A percentile compares a stretch with the other conserved stretches of the same genome.
These are phyloP conservation scores for Xylota sylvarum DNA, from an alignment of 2,888 invertebrate species.

Conservation along the genomic window DNA sequence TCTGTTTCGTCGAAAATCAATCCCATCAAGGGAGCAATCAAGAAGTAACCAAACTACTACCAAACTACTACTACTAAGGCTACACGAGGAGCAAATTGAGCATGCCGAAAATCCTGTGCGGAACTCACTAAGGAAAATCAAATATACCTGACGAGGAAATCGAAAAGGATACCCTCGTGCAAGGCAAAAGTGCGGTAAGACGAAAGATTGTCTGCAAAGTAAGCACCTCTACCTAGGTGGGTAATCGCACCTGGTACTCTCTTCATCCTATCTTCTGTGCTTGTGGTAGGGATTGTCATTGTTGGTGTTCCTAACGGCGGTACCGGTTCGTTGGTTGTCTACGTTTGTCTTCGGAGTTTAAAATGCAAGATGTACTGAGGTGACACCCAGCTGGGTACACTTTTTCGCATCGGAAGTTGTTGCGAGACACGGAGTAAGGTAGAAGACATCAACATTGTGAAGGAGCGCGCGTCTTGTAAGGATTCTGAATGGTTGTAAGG, in stretches of 20 bases:
- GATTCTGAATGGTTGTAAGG: slow-evolving; percentile 3
- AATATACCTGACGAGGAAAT: slow-evolving; percentile 66
- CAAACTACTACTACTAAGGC: slow-evolving; percentile 30
- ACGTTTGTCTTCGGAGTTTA: slow-evolving; percentile 73
- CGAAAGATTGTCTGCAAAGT: slow-evolving; percentile 39
- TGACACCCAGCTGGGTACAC: slow-evolving; percentile 72
- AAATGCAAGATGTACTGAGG: slow-evolving; percentile 60
- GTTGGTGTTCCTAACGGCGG: slow-evolving; percentile 1
- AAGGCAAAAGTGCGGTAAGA: slow-evolving; percentile 12
- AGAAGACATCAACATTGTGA: slow-evolving; percentile 36
- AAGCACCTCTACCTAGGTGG: slow-evolving; percentile 26
- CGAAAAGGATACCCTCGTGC: slow-evolving; percentile 52
- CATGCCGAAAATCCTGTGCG: slow-evolving; percentile 70
- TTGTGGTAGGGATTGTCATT: slow-evolving; percentile 46
- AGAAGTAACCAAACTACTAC: slow-evolving; percentile 65
- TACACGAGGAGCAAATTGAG: slow-evolving; percentile 68
- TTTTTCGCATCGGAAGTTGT: slow-evolving; percentile 56
- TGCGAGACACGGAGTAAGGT: slow-evolving; percentile 38
- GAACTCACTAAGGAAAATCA: slow-evolving; percentile 62
- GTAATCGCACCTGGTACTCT: slow-evolving; percentile 68
- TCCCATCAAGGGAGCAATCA: slow-evolving; percentile 77
- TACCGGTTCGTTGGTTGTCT: slow-evolving; percentile 48
- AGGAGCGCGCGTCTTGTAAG: slow-evolving; percentile 28
- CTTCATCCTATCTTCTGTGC: slow-evolving; percentile 44
- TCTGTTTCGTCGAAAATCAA: slow-evolving; percentile 66